Percentiles rank a stretch among this genome's conserved stretches.
Conservation (phyloP, 2,888 invertebrate species). For the Mesopsocus fuscifrons region DNA sequence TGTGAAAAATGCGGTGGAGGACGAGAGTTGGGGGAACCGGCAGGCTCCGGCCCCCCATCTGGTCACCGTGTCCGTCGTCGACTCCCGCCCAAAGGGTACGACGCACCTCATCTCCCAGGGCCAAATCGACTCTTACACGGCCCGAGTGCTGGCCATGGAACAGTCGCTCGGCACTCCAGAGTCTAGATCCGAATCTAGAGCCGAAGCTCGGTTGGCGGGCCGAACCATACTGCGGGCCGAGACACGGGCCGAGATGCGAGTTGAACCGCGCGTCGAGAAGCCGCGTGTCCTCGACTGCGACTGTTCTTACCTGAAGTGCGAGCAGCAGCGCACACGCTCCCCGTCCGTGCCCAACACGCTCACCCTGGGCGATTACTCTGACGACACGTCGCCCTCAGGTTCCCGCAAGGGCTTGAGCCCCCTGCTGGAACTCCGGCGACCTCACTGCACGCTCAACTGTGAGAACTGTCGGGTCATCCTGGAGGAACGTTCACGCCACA, state of each 20-base stretch:
- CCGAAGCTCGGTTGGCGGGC: neutral
- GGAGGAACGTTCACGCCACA: slow-evolving; percentile 45
- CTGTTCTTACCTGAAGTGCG: neutral
- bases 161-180: slow-evolving; percentile 3
- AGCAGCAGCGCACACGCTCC: neutral
- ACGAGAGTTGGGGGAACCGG: neutral
- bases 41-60: neutral
- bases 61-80: neutral
- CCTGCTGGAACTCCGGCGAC: slow-evolving; percentile 44
- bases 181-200: slow-evolving; percentile 4
- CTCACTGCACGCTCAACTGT: slow-evolving; percentile 54
- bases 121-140: slow-evolving; percentile 1
- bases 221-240: neutral
- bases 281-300: slow-evolving; percentile 11
- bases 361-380: slow-evolving; percentile 22
- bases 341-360: slow-evolving; percentile 6
- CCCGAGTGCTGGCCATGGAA: slow-evolving; percentile 8
- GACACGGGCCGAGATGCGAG: neutral
- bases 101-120: slow-evolving; percentile 5
- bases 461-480: slow-evolving; percentile 47
- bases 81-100: neutral
- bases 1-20: neutral
- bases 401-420: slow-evolving; percentile 44
- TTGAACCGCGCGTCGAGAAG: slow-evolving; percentile 4
- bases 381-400: slow-evolving; percentile 34